phyloP scores from a whole-genome alignment of 2,888 invertebrate genomes.

The Callinectes sapidus region DNA sequence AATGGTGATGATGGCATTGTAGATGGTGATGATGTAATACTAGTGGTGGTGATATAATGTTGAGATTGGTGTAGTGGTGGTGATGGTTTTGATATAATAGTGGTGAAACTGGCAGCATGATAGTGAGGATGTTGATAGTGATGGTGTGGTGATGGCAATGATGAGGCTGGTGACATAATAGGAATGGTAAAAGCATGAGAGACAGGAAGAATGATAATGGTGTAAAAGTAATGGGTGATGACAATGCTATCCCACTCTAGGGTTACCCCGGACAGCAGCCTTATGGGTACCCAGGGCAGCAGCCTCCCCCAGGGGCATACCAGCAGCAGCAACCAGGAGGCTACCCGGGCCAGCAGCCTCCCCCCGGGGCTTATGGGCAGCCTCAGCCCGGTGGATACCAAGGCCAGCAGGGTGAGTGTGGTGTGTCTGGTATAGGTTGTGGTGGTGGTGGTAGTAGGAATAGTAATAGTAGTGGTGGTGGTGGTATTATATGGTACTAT shows the following conservation, averaged over 20 bases:
- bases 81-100: background rate
- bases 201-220: background rate
- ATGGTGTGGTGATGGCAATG: background rate
- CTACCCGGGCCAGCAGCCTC: conserved; percentile 32
- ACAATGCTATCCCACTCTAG: background rate
- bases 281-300: conserved; percentile 57
- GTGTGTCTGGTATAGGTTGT: background rate
- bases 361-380: conserved; percentile 28
- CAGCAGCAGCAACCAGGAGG: background rate
- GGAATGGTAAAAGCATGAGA: background rate
- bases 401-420: conserved; percentile 16
- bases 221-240: background rate
- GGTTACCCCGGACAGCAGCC: conserved; percentile 57
- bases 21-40: background rate
- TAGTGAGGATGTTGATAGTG: background rate
- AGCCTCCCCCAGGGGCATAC: conserved; percentile 41
- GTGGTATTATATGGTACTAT: too few relatives aligned
- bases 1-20: background rate
- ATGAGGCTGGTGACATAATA: background rate
- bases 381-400: background rate
- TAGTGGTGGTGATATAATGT: background rate
- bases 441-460: background rate
- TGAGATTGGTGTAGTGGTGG: background rate
- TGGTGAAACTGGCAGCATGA: background rate
- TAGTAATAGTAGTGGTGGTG: background rate